phyloP scores from a whole-genome alignment of 2,113 vertebrate genomes.

The Motacilla tschutschensis region DNA sequence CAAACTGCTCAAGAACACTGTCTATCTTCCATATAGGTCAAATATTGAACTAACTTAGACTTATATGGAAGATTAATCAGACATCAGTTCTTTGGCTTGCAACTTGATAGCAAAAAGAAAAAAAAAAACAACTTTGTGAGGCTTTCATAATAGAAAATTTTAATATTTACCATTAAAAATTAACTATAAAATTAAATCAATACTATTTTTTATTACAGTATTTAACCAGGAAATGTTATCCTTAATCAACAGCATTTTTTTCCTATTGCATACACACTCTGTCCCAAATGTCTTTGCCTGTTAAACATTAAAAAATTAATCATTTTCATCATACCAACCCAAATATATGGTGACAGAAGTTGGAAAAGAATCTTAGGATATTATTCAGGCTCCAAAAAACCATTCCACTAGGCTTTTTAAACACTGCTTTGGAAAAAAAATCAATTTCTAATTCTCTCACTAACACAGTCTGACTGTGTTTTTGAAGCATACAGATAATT shows the following conservation, averaged over 20 bases:
- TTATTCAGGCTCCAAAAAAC: not conserved
- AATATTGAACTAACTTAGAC: not conserved
- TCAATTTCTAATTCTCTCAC: not conserved
- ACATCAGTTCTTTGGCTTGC: not conserved
- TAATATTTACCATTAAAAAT: not conserved
- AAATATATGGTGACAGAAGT: not conserved
- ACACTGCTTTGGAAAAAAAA: not conserved
- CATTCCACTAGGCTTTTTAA: not conserved
- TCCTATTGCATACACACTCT: not conserved
- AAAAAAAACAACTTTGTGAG: not conserved
- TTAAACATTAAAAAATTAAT: not conserved
- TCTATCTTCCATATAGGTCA: not conserved
- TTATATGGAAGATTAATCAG: not conserved
- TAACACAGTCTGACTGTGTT: not conserved
- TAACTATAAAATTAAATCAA: not conserved
- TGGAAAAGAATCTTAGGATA: not conserved
- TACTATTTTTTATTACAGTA: slow-evolving; percentile 6
- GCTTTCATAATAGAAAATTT: not conserved
- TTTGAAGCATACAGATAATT: not conserved
- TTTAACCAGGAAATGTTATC: not conserved
- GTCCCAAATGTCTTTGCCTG: not conserved
- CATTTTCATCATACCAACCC: not conserved
- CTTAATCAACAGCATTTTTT: not conserved
- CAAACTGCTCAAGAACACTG: not conserved
- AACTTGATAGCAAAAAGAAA: not conserved